phyloP scores from a whole-genome alignment of 2,113 vertebrate genomes.

The Podarcis muralis region DNA sequence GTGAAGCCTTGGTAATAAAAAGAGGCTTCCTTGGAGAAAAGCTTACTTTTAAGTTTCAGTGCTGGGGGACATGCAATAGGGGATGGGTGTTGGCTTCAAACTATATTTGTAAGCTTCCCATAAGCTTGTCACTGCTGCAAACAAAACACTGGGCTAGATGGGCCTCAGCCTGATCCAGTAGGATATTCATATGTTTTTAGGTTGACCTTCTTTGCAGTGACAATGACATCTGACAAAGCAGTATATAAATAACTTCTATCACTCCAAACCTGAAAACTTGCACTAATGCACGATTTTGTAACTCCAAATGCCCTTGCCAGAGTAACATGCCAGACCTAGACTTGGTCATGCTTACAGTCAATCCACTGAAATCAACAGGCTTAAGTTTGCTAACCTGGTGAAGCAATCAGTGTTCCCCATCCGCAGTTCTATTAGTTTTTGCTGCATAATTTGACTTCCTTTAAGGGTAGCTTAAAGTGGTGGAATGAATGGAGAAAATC shows the following conservation, averaged over 20 bases:
- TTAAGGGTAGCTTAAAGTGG: too few species aligned
- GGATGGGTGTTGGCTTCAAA: not conserved
- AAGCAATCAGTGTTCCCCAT: not conserved
- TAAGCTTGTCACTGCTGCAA: not conserved
- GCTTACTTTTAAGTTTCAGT: too few species aligned
- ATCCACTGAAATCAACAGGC: not conserved
- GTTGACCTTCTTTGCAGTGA: not conserved
- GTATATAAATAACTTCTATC: not conserved
- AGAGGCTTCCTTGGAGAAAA: too few species aligned
- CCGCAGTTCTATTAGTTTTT: not conserved
- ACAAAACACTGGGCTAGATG: not conserved
- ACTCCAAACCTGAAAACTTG: not conserved
- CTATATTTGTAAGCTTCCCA: too few species aligned
- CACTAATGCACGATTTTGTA: not conserved
- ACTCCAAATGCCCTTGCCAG: not conserved
- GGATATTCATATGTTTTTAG: not conserved
- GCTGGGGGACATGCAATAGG: not conserved
- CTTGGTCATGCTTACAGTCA: too few species aligned
- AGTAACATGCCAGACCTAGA: not conserved
- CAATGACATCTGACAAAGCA: too few species aligned
- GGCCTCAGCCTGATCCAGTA: not conserved
- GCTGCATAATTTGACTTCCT: too few species aligned
- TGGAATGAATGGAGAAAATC: too few species aligned
- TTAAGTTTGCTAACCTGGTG: not conserved
- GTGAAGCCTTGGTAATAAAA: too few species aligned